phyloP scores from a whole-genome alignment of 2,797 vertebrate species.

The Monodelphis domestica region DNA sequence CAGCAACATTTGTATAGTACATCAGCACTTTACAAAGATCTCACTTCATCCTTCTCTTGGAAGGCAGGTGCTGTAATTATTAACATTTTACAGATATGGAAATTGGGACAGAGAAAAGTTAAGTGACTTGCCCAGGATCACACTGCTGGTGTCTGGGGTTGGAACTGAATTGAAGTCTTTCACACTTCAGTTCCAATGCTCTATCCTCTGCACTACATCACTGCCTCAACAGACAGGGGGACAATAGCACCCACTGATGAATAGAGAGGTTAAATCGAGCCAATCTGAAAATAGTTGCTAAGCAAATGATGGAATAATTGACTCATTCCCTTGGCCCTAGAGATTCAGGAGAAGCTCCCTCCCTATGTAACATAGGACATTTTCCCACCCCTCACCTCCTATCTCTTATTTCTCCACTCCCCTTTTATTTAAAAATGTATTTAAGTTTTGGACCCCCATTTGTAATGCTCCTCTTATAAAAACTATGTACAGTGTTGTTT shows the following conservation, averaged over 20 bases:
- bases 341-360: background rate
- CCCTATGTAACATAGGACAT: background rate
- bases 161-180: background rate
- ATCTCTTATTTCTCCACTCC: background rate
- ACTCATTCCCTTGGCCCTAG: background rate
- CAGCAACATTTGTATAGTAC: background rate
- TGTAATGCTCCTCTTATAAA: background rate
- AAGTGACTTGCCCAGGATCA: background rate
- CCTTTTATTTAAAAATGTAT: background rate
- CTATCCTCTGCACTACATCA: background rate
- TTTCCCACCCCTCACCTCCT: background rate
- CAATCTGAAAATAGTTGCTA: background rate
- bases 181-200: background rate
- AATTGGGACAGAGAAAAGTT: background rate
- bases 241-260: background rate
- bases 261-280: background rate
- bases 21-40: background rate
- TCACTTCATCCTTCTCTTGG: background rate
- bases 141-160: background rate
- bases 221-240: background rate
- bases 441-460: background rate
- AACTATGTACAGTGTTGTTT: background rate
- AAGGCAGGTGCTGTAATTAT: background rate
- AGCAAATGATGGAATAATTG: background rate
- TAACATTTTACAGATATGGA: background rate